Base-by-base conservation (phyloP, 1,140 invertebrate genomes). In the Daktulosphaira vitifoliae region DNA sequence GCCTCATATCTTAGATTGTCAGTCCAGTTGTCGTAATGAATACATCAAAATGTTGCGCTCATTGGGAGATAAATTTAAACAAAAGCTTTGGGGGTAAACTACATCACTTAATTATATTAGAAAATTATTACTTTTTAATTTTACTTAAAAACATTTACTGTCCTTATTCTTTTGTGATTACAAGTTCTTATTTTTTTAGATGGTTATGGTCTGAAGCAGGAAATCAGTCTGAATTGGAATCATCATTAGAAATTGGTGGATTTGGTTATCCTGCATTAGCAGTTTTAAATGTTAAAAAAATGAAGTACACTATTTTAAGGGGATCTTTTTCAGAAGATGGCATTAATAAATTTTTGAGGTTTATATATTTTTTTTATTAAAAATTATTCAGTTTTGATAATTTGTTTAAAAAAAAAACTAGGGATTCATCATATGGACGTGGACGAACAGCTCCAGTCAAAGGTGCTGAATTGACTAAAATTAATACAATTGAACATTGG, bases 1-100 rank as follows among this genome's bases (percentile, higher is more conserved):
- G 52, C 97, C 97, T 0, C 92, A 98, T 72, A 96, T 99, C 69
- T 81, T 98, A 6, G 96, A 99, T 76, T 99, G 97, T 75, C 91
- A 98, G 74, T 82, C 94, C 0, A 81, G 89, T 20, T 99, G 97
- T n/a, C n/a, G n/a, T 74, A 96, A 97, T 75, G 78, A 81, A 4
- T 98, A 96, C 76, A 76, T 99, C 11, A 74, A 82, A 9, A 84
- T 83, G 4, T 76, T 99, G 0, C 83, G 79, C 18, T 76, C 80
- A 3, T 78, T 96, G 42, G 92, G 85, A 16, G 92, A 96, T 42
- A 94, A 94, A 75, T 98, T 87, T 76, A 98, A 98, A 78, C 86
- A 89, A 76, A 95, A 96, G 72, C 83, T 86, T 76, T 99, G 96
- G 96, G 94, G 94, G 83, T 92, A 79, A 49, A 8, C 26, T 53